Percentiles rank a stretch among this genome's conserved stretches.
These are phyloP conservation scores for Phyllostomus discolor DNA, from an alignment of 2,113 vertebrate species.

Conservation along the genomic window DNA sequence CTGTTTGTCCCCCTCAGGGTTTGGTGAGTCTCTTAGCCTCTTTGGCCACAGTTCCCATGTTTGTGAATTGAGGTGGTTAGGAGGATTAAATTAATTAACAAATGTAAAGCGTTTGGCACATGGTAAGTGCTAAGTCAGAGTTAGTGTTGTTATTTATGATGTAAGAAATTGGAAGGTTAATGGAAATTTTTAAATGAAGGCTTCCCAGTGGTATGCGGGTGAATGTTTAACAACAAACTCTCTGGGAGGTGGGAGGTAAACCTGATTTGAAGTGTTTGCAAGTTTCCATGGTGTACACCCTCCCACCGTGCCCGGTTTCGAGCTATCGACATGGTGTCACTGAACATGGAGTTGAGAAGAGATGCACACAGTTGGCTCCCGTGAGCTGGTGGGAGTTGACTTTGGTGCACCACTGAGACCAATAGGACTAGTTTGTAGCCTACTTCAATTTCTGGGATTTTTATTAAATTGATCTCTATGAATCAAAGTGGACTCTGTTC, in stretches of 20 bases:
- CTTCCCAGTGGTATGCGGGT: neutral
- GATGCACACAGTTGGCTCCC: neutral
- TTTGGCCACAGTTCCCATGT: neutral
- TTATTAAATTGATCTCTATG: neutral
- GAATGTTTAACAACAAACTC: neutral
- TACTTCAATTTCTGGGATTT: neutral
- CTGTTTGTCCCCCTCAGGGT: neutral
- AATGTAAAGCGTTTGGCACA: neutral
- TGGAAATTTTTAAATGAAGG: neutral
- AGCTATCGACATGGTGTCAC: neutral
- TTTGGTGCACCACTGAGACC: neutral
- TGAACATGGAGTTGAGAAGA: neutral
- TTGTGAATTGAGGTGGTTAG: conserved; percentile 2
- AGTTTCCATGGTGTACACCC: neutral
- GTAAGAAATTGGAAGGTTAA: neutral
- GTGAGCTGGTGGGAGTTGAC: neutral
- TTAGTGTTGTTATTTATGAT: neutral
- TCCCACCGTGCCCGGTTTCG: neutral
- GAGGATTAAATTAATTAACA: neutral
- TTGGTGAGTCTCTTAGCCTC: neutral
- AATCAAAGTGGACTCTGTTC: neutral
- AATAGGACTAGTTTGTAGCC: neutral
- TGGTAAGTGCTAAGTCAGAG: neutral
- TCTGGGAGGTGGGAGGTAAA: neutral
- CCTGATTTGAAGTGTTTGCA: neutral